Evolutionary conservation across 2,888 invertebrate species (phyloP), one percentile per base, ranked within the genome.

Genomic region (Diaperis boleti): DNA sequence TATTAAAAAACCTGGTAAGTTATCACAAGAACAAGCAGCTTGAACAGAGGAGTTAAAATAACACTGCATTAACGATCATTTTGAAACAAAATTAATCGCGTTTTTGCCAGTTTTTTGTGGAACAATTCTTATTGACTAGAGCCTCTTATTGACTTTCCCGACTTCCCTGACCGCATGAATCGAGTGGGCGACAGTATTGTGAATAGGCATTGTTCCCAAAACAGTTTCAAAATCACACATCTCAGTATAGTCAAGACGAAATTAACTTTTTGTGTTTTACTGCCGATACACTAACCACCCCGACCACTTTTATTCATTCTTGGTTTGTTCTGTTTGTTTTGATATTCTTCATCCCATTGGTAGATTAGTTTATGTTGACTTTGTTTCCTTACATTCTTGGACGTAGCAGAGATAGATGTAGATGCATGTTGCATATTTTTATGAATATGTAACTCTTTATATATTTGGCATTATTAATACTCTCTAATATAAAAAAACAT

Each of bases 1-100:
- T 78, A 78, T 79, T 76, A 82, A 81, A 82, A 79, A 81, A 81
- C 81, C 81, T 81, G 82, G 82, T 82, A 82, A 82, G 82, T 82
- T 81, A 75, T 79, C 78, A 80, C 78, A 78, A n/a, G 77, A 80
- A 79, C 78, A 80, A 80, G 80, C 81, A 80, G 81, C 82, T 81
- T 81, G 79, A 76, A 80, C 79, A 79, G 78, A 75, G 72, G 73
- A 75, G 72, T 75, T 73, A 50, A 68, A 73, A 73, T 76, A 75
- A 75, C 73, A 73, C 73, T 67, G 71, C 70, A 69, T 72, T 72
- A 60, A 55, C 65, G 66, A 68, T 72, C 72, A 69, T 71, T 70
- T 67, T 64, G 26, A 59, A n/a, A 56, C 62, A 62, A 56, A 63
- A 59, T 63, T 59, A 56, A 61, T 39, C 50, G 62, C 60, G 64